A percentile compares a stretch with the other conserved stretches of the same genome.
phyloP scores from a whole-genome alignment of 2,113 vertebrate species.

The Psilopogon haemacephalus region DNA sequence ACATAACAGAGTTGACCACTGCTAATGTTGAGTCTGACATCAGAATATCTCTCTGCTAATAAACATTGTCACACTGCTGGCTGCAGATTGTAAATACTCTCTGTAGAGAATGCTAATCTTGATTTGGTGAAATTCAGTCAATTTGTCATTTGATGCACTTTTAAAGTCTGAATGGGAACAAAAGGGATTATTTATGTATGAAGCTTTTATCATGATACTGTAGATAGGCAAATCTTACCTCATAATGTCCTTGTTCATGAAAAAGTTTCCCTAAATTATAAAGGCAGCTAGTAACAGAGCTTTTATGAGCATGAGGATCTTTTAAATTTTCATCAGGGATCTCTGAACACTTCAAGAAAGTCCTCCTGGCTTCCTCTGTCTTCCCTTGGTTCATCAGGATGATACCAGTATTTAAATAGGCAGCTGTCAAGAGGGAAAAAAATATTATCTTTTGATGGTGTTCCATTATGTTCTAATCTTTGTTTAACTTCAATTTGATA shows the following conservation, averaged over 20 bases:
- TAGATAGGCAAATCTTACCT: conserved; percentile 73
- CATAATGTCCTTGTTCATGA: conserved; percentile 95
- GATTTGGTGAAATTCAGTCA: background rate
- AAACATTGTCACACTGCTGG: background rate
- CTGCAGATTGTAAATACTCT: background rate
- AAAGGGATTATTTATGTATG: background rate
- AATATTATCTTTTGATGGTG: background rate
- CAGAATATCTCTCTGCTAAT: background rate
- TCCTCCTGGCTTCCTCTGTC: conserved; percentile 90
- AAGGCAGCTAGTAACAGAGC: conserved; percentile 97
- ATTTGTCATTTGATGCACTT: background rate
- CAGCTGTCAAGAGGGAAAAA: conserved; percentile 76
- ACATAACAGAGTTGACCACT: background rate
- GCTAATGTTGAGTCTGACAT: background rate
- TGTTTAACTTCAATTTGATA: background rate
- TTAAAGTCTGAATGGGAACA: background rate
- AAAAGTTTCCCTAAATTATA: conserved; percentile 98
- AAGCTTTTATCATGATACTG: background rate
- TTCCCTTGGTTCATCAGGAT: conserved; percentile 96
- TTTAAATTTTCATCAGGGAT: conserved; percentile 98
- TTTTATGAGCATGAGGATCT: conserved; percentile 97
- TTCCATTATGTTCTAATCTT: background rate
- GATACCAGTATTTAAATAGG: conserved; percentile 99
- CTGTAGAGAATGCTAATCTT: background rate
- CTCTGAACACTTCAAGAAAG: conserved; percentile 94